A percentile compares a stretch with the other conserved stretches of the same genome.
Evolutionary conservation across 2,888 invertebrate species (phyloP).

Genomic region (Eupithecia subfuscata): DNA sequence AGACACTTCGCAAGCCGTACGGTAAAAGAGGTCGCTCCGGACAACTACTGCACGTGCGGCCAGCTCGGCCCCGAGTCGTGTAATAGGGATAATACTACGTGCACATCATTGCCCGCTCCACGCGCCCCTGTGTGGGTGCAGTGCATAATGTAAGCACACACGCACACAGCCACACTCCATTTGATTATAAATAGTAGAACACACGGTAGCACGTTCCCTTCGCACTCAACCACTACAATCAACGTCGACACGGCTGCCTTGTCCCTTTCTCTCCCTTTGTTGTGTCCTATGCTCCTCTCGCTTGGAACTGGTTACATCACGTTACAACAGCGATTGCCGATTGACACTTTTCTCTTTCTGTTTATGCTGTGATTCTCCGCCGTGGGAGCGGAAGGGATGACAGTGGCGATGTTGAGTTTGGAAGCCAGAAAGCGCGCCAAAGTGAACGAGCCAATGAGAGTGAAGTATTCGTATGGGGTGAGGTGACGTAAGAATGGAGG

Average conservation of each 20-base stretch:
- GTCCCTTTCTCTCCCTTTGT: constrained; percentile 59
- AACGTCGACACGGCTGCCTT: constrained; percentile 66
- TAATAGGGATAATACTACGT: constrained; percentile 82
- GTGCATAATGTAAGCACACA: constrained; percentile 78
- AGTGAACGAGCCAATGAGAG: constrained; percentile 69
- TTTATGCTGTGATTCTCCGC: constrained; percentile 50
- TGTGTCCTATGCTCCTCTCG: constrained; percentile 56
- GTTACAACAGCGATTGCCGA: constrained; percentile 61
- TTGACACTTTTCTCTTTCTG: constrained; percentile 65
- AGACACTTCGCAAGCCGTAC: constrained; percentile 71
- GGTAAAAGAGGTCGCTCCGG: constrained; percentile 73
- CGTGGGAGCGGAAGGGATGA: constrained; percentile 60
- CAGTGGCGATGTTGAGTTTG: constrained; percentile 58
- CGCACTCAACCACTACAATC: constrained; percentile 79
- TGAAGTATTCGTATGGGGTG: constrained; percentile 73
- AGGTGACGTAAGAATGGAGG: constrained; percentile 78
- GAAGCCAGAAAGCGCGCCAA: constrained; percentile 79
- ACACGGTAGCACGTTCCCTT: constrained; percentile 84
- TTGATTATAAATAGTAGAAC: constrained; percentile 83
- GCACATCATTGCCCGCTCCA: constrained; percentile 81
- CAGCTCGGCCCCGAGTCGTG: constrained; percentile 78
- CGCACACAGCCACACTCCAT: constrained; percentile 72
- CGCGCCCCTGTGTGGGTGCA: constrained; percentile 67
- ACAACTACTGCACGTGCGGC: constrained; percentile 79
- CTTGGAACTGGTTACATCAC: constrained; percentile 77